Percentiles rank a stretch among this genome's conserved stretches.
Evolutionary conservation across 2,113 vertebrate species (phyloP).

Genomic region (Chlamydotis undulata): DNA sequence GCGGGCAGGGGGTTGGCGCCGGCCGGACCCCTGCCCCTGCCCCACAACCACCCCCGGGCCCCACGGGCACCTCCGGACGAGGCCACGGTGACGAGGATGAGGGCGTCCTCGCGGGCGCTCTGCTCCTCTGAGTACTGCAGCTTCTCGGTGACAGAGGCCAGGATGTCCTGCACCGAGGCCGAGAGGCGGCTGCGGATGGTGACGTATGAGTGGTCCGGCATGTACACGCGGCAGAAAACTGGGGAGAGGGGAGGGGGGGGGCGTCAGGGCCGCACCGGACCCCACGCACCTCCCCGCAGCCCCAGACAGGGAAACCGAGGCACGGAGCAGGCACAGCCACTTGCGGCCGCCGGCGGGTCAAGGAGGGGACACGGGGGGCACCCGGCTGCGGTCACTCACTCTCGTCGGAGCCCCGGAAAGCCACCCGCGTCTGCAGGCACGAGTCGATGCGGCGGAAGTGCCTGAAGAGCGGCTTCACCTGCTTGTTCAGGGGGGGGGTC

Average conservation of each 20-base stretch:
- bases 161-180: constrained; percentile 93
- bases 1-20: neutral
- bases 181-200: constrained; percentile 96
- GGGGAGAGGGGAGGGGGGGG: neutral
- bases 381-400: constrained; percentile 77
- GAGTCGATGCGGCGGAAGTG: constrained; percentile 95
- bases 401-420: constrained; percentile 94
- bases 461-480: constrained; percentile 93
- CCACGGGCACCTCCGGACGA: constrained; percentile 85
- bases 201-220: constrained; percentile 95
- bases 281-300: neutral
- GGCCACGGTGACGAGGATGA: constrained; percentile 90
- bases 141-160: constrained; percentile 91
- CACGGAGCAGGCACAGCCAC: neutral
- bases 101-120: constrained; percentile 81
- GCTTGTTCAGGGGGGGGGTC: constrained; percentile 85
- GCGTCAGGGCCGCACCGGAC: rapidly evolving
- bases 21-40: rapidly evolving
- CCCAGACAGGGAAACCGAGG: neutral
- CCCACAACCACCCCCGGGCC: rapidly evolving
- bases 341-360: rapidly evolving
- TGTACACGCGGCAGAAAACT: constrained; percentile 98
- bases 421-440: constrained; percentile 94
- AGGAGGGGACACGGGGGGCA: neutral
- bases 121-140: constrained; percentile 95